phyloP scores from a whole-genome alignment of 1,140 invertebrate species.

The Pseudoatta argentina region DNA sequence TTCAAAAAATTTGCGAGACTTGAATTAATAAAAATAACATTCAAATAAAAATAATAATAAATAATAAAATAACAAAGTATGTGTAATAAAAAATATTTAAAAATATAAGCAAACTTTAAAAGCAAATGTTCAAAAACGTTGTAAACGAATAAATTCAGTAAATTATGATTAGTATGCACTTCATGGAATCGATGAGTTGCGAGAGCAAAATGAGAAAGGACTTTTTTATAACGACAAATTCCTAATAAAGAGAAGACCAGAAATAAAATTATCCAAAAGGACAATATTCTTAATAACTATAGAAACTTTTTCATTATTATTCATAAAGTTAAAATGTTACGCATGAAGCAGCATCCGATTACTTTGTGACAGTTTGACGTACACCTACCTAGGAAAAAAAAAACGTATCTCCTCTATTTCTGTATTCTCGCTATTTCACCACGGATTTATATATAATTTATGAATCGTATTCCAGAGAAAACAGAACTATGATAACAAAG shows the following conservation, averaged over 20 bases:
- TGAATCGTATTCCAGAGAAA: conserved; percentile 11
- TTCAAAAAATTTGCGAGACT: neutral
- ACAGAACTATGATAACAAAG: conserved; percentile 19
- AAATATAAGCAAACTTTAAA: neutral
- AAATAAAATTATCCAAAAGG: conserved; percentile 16
- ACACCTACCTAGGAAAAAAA: conserved; percentile 18
- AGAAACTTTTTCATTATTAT: conserved; percentile 25
- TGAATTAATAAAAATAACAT: neutral
- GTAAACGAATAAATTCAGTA: conserved; percentile 12
- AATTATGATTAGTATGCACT: conserved; percentile 3
- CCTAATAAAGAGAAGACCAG: neutral
- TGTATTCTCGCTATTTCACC: conserved; percentile 45
- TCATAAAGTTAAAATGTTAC: conserved; percentile 53
- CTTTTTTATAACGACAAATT: conserved; percentile 2
- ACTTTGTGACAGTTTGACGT: conserved; percentile 39
- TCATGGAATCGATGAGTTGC: neutral
- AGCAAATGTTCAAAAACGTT: neutral
- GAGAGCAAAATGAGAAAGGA: neutral
- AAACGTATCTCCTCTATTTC: neutral
- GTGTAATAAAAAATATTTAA: neutral
- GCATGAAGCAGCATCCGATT: conserved; percentile 27
- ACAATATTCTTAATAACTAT: conserved; percentile 17
- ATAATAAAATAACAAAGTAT: neutral
- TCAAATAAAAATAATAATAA: neutral
- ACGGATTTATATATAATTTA: conserved; percentile 56